Evolutionary conservation across 1,140 invertebrate genomes (phyloP).

Genomic region (Scaptodrosophila lebanonensis): DNA sequence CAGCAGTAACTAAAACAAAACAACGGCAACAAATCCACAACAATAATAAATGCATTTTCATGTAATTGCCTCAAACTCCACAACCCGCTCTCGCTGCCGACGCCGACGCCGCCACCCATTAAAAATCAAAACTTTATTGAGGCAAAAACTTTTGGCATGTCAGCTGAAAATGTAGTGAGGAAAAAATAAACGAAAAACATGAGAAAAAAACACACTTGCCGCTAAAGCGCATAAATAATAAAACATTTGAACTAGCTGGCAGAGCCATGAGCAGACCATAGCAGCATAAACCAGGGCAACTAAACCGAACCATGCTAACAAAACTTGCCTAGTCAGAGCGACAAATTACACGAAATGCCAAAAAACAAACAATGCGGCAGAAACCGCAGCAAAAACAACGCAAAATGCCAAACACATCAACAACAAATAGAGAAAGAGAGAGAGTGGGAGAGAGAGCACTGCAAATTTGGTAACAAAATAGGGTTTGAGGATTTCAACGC

Average conservation of each 20-base stretch:
- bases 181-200: constrained; percentile 10
- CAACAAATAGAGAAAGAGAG: constrained; percentile 14
- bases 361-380: constrained; percentile 40
- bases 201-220: constrained; percentile 11
- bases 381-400: constrained; percentile 44
- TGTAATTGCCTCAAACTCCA: constrained; percentile 46
- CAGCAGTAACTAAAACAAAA: background rate
- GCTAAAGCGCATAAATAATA: constrained; percentile 63
- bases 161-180: constrained; percentile 55
- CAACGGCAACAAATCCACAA: constrained; percentile 18
- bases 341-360: constrained; percentile 33
- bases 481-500: constrained; percentile 1
- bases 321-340: constrained; percentile 52
- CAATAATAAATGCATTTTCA: constrained; percentile 68
- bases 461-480: constrained; percentile 31
- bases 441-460: background rate
- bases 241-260: constrained; percentile 49
- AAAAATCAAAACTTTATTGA: constrained; percentile 64
- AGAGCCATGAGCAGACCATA: background rate
- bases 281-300: background rate
- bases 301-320: constrained; percentile 23
- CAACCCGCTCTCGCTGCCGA: background rate
- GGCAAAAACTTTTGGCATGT: constrained; percentile 66
- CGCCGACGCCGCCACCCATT: background rate
- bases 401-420: constrained; percentile 14